These are phyloP conservation scores for Halichoerus grypus DNA, from an alignment of 2,113 vertebrate species.

Conservation along the genomic window DNA sequence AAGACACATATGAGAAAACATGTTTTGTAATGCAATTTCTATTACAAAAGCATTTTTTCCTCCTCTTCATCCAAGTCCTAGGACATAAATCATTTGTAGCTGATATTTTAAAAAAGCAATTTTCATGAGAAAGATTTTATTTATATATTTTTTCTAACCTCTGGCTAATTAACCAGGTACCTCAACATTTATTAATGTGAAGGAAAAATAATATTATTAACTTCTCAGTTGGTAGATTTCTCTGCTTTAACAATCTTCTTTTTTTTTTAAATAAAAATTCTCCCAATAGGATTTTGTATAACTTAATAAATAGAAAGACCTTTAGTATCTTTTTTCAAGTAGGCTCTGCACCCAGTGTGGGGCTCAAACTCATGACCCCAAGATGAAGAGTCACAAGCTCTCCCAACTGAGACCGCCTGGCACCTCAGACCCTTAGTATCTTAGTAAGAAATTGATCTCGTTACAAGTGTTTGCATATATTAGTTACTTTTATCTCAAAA, in stretches of 20 bases:
- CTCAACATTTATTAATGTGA: background rate
- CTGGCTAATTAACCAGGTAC: background rate
- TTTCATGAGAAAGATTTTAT: slow-evolving; percentile 25
- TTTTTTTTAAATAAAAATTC: slow-evolving; percentile 15
- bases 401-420: background rate
- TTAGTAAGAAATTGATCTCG: slow-evolving; percentile 30
- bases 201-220: background rate
- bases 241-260: background rate
- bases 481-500: slow-evolving; percentile 35
- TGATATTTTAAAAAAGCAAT: background rate
- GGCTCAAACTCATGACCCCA: background rate
- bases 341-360: background rate
- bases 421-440: background rate
- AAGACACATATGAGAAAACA: background rate
- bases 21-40: background rate
- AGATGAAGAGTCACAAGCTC: background rate
- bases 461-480: background rate
- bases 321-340: background rate
- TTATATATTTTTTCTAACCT: slow-evolving; percentile 15
- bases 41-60: background rate
- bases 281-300: background rate
- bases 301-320: background rate
- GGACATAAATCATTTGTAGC: background rate
- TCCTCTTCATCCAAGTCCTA: background rate
- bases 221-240: background rate